Evolutionary conservation across 2,888 invertebrate genomes (phyloP).

Genomic region (Disparrhopalites patrizii): DNA sequence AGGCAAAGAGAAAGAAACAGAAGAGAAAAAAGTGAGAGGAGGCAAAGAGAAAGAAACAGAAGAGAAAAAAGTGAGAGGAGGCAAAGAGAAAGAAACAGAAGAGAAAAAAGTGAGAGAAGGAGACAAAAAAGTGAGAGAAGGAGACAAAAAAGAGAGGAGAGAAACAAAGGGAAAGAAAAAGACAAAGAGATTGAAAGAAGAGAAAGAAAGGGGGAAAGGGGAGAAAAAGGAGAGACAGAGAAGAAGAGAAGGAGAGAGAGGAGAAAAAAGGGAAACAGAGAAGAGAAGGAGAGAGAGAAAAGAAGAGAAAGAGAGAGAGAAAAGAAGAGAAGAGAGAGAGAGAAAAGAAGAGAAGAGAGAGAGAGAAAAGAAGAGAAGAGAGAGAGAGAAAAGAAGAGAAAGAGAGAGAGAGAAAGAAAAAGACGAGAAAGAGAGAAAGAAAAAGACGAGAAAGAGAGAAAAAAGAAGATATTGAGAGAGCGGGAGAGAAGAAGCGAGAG

Average conservation of each 20-base stretch:
- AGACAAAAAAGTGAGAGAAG: too few relatives aligned
- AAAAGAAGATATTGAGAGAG: background rate
- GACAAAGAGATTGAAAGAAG: too few relatives aligned
- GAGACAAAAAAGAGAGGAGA: too few relatives aligned
- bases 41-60: too few relatives aligned
- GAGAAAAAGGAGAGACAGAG: too few relatives aligned
- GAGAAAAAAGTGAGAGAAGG: too few relatives aligned
- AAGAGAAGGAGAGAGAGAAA: constrained; percentile 4
- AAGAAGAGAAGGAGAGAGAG: too few relatives aligned
- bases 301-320: constrained; percentile 12
- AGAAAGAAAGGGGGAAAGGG: background rate
- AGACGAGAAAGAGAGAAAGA: constrained; percentile 4
- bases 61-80: too few relatives aligned
- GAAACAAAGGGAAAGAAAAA: too few relatives aligned
- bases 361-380: constrained; percentile 19
- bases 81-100: too few relatives aligned
- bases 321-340: constrained; percentile 25
- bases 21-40: too few relatives aligned
- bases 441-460: constrained; percentile 14
- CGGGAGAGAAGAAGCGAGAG: constrained; percentile 10
- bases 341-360: constrained; percentile 31
- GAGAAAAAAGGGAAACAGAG: too few relatives aligned
- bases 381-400: background rate
- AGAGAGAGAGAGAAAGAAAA: constrained; percentile 10
- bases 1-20: background rate